These are phyloP conservation scores for Tetranychus truncatus DNA, from an alignment of 2,888 invertebrate genomes.

Conservation along the genomic window DNA sequence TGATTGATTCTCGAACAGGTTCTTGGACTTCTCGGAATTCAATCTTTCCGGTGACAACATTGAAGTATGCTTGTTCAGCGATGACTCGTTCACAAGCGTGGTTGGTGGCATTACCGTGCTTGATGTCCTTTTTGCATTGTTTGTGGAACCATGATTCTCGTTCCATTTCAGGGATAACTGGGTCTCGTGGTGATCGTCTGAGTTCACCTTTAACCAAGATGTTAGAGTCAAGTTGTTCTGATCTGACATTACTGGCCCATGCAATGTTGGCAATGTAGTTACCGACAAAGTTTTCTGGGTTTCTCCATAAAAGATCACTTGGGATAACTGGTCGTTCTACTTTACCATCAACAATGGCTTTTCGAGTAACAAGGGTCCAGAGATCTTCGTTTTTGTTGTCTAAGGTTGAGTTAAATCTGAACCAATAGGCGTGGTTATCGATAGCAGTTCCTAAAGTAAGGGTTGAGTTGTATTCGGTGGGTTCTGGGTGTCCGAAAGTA, in stretches of 20 bases:
- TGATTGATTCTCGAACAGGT: background rate
- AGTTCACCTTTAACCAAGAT: background rate
- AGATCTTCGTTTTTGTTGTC: conserved; percentile 5
- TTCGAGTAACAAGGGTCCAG: conserved; percentile 13
- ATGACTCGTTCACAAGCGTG: conserved; percentile 23
- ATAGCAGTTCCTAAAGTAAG: conserved; percentile 10
- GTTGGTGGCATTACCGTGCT: conserved; percentile 17
- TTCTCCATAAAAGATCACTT: background rate
- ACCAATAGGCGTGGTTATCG: conserved; percentile 17
- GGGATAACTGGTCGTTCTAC: conserved; percentile 13
- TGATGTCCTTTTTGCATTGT: conserved; percentile 20
- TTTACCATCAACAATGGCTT: conserved; percentile 14
- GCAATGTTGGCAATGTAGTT: background rate
- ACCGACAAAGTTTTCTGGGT: conserved; percentile 7
- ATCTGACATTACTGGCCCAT: background rate
- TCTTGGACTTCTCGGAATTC: conserved; percentile 13
- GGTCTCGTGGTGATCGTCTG: background rate
- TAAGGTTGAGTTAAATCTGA: conserved; percentile 15
- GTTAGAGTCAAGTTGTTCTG: background rate
- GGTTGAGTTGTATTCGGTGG: background rate
- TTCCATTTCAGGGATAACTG: background rate
- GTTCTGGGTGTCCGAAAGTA: background rate
- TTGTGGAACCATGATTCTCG: conserved; percentile 20
- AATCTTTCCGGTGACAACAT: conserved; percentile 18
- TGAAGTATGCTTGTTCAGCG: conserved; percentile 22